These are phyloP conservation scores for Ceratoteleas bidentatus DNA, from an alignment of 1,140 invertebrate genomes.

Conservation along the genomic window DNA sequence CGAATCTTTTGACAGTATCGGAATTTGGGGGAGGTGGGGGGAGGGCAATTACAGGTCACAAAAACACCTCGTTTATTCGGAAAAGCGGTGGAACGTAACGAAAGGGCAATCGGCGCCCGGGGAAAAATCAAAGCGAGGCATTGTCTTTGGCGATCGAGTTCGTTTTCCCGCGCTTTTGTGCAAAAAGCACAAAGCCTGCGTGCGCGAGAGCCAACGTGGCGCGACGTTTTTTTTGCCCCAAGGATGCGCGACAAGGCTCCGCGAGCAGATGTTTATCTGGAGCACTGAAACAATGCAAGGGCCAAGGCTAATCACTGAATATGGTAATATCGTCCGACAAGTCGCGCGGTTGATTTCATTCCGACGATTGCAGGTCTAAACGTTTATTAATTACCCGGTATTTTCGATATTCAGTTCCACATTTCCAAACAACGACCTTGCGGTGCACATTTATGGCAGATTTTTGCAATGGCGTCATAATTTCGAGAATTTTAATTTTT, in stretches of 20 bases:
- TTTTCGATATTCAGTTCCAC: too few relatives aligned
- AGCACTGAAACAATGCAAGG: constrained; percentile 45
- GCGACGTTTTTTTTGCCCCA: constrained; percentile 23
- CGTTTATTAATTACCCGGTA: not conserved
- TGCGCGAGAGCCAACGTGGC: not conserved
- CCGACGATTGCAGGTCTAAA: constrained; percentile 5
- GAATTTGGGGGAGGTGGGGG: too few relatives aligned
- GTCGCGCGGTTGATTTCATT: constrained; percentile 16
- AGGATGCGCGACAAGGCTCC: constrained; percentile 23
- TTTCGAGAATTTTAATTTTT: too few relatives aligned
- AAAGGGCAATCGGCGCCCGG: not conserved
- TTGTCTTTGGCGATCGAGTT: constrained; percentile 15
- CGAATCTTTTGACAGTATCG: too few relatives aligned
- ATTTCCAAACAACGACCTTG: too few relatives aligned
- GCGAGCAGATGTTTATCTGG: constrained; percentile 48
- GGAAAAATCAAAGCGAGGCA: not conserved
- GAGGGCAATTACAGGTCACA: too few relatives aligned
- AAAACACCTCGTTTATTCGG: constrained; percentile 1
- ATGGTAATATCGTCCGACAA: constrained; percentile 27
- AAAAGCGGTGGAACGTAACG: not conserved
- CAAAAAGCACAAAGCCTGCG: constrained; percentile 21
- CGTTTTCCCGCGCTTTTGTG: constrained; percentile 14
- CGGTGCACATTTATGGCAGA: too few relatives aligned
- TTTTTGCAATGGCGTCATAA: too few relatives aligned
- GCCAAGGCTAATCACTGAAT: constrained; percentile 47